Evolutionary conservation across 2,888 invertebrate species (phyloP).

Genomic region (Mylabris sibirica): DNA sequence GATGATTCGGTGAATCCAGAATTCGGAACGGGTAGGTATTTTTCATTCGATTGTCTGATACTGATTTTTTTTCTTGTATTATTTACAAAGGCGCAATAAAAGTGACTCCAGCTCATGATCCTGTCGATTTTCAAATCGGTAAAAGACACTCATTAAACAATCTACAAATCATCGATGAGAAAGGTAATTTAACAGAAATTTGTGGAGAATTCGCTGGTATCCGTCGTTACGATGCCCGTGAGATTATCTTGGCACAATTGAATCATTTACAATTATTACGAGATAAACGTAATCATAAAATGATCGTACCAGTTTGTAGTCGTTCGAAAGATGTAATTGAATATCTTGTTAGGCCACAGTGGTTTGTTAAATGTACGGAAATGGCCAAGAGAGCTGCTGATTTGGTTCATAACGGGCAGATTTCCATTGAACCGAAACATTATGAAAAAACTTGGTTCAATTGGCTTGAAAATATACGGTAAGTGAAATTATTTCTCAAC

Average conservation of each 20-base stretch:
- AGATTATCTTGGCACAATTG: constrained; percentile 78
- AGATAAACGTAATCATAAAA: constrained; percentile 79
- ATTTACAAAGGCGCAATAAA: constrained; percentile 85
- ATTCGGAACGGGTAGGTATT: constrained; percentile 86
- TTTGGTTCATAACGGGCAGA: constrained; percentile 79
- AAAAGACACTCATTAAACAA: constrained; percentile 86
- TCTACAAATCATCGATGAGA: constrained; percentile 89
- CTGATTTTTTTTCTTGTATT: not conserved
- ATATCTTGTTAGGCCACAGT: constrained; percentile 94
- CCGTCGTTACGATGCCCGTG: constrained; percentile 90
- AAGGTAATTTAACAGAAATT: constrained; percentile 83
- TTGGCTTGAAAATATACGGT: constrained; percentile 94
- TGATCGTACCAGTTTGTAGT: constrained; percentile 96
- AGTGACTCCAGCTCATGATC: constrained; percentile 98
- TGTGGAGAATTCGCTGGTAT: constrained; percentile 81
- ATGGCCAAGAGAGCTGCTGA: constrained; percentile 89
- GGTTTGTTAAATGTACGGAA: constrained; percentile 90
- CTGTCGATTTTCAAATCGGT: constrained; percentile 95
- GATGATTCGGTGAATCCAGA: constrained; percentile 94
- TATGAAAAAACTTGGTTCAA: constrained; percentile 94
- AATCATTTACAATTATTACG: constrained; percentile 69
- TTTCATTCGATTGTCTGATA: not conserved
- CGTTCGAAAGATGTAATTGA: constrained; percentile 98
- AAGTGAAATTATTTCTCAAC: no score
- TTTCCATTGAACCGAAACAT: constrained; percentile 84